These are phyloP conservation scores for Heteromurus nitidus DNA, from an alignment of 2,888 invertebrate species.

Conservation along the genomic window DNA sequence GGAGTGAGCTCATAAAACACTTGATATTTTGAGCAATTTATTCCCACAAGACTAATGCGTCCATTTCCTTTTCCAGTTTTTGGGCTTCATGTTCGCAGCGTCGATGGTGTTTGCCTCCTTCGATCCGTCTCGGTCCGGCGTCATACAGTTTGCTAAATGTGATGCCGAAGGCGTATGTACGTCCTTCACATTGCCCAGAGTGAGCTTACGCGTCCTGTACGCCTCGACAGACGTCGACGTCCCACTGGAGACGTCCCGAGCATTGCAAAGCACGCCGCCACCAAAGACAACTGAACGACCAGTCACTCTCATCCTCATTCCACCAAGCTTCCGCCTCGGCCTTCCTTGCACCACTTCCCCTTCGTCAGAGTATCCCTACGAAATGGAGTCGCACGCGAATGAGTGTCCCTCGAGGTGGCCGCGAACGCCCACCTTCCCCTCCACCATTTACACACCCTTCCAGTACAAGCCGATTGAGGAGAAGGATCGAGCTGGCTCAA, in stretches of 20 bases:
- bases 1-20: neutral
- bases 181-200: neutral
- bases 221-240: neutral
- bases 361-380: neutral
- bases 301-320: neutral
- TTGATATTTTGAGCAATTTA: neutral
- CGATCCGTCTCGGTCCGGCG: neutral
- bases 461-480: too few relatives aligned
- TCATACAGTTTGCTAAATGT: neutral
- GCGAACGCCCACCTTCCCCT: too few relatives aligned
- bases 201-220: neutral
- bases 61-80: neutral
- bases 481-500: too few relatives aligned
- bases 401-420: too few relatives aligned
- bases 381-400: too few relatives aligned
- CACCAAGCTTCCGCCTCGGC: too few relatives aligned
- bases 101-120: neutral
- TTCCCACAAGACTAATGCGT: too few relatives aligned
- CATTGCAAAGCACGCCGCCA: neutral
- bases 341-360: neutral
- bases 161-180: neutral
- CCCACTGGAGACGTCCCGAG: neutral
- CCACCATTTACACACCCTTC: too few relatives aligned
- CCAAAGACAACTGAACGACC: neutral
- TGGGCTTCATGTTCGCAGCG: neutral